Percentiles rank a stretch among this genome's conserved stretches.
Evolutionary conservation across 2,797 vertebrate species (phyloP).

Genomic region (Uromys caudimaculatus): DNA sequence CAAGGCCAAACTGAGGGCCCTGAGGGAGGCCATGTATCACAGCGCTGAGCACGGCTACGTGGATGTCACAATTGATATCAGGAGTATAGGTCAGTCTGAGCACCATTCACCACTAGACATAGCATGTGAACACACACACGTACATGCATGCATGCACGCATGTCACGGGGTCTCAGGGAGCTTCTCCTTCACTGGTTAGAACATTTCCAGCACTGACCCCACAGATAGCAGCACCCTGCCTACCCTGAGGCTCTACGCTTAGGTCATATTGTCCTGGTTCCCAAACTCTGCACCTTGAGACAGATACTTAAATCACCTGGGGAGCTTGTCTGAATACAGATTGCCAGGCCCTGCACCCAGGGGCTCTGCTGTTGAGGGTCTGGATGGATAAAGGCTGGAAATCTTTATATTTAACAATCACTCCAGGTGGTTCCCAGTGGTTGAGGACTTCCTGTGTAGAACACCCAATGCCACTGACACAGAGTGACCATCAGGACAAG

Average conservation of each 20-base stretch:
- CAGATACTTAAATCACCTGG: constrained; percentile 48
- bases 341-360: constrained; percentile 77
- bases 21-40: constrained; percentile 99
- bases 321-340: constrained; percentile 71
- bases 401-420: constrained; percentile 84
- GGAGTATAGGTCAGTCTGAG: constrained; percentile 93
- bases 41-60: constrained; percentile 97
- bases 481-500: neutral
- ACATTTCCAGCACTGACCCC: neutral
- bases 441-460: neutral
- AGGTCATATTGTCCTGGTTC: neutral
- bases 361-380: constrained; percentile 76
- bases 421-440: constrained; percentile 73
- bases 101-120: neutral
- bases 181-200: neutral
- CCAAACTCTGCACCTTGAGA: constrained; percentile 15
- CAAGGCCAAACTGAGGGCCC: constrained; percentile 96
- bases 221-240: neutral
- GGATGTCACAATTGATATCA: constrained; percentile 97
- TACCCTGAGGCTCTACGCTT: neutral
- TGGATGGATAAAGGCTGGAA: constrained; percentile 80
- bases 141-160: no score
- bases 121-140: accelerated
- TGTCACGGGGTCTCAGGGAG: neutral
- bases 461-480: neutral